Conservation (phyloP, 2,888 invertebrate genomes). For the Ectemnius cavifrons region DNA sequence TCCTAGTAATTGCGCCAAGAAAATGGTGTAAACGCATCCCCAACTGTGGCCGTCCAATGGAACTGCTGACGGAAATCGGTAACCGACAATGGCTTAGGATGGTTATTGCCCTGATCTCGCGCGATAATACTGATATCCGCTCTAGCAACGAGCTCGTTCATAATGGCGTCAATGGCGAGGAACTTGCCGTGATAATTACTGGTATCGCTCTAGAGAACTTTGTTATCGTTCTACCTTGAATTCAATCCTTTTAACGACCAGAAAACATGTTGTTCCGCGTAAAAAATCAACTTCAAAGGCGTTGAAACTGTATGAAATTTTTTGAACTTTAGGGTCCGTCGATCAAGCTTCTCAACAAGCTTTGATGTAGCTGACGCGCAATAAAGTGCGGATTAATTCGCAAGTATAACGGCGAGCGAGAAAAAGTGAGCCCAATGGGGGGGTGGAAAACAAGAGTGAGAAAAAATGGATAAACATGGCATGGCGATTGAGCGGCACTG, state of each 20-base stretch:
- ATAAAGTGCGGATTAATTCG: constrained; percentile 43
- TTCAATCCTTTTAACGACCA: background rate
- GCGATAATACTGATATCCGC: constrained; percentile 56
- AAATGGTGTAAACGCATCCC: constrained; percentile 58
- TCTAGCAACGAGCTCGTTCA: constrained; percentile 41
- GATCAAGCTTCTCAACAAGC: constrained; percentile 20
- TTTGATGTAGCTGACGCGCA: constrained; percentile 46
- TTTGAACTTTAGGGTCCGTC: background rate
- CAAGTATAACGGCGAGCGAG: no score
- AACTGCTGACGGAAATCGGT: constrained; percentile 56
- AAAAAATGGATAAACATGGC: constrained; percentile 46
- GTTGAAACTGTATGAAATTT: no score
- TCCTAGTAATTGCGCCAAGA: constrained; percentile 64
- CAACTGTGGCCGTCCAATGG: constrained; percentile 28
- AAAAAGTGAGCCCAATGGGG: no score
- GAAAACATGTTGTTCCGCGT: background rate
- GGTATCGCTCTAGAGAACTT: background rate
- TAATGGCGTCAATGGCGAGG: constrained; percentile 28
- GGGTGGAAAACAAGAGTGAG: constrained; percentile 28
- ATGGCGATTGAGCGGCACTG: constrained; percentile 42
- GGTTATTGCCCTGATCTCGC: constrained; percentile 56
- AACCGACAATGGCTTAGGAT: constrained; percentile 50
- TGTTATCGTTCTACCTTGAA: background rate
- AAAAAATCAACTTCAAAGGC: no score
- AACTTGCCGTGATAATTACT: background rate